Conservation (phyloP, 2,888 invertebrate genomes). For the Scaptodrosophila latifasciaeformis region DNA sequence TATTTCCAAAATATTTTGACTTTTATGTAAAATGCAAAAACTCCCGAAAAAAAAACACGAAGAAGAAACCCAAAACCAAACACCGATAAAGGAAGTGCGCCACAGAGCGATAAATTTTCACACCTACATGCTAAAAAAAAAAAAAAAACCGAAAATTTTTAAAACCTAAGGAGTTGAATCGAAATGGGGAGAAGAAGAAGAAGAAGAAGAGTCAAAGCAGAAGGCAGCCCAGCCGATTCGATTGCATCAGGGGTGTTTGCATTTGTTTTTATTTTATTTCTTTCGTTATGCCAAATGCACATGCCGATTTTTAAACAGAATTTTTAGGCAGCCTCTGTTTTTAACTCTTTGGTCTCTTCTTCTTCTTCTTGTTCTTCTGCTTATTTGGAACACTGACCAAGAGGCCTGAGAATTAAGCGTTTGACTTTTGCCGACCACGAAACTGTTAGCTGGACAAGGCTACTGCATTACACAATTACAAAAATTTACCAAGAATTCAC, state of each 20-base stretch:
- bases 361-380: constrained; percentile 49
- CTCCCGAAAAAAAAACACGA: constrained; percentile 3
- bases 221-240: constrained; percentile 12
- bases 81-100: constrained; percentile 62
- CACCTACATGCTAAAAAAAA: constrained; percentile 70
- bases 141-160: constrained; percentile 34
- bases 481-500: constrained; percentile 56
- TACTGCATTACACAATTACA: constrained; percentile 61
- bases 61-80: constrained; percentile 6
- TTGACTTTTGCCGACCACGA: constrained; percentile 55
- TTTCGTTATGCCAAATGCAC: constrained; percentile 31
- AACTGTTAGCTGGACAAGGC: constrained; percentile 22
- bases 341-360: constrained; percentile 31
- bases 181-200: constrained; percentile 19
- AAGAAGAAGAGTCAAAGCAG: neutral
- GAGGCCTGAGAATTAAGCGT: constrained; percentile 28
- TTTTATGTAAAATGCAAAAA: constrained; percentile 39
- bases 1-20: constrained; percentile 48
- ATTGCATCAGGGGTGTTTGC: constrained; percentile 35
- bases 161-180: constrained; percentile 18
- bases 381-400: too few relatives aligned
- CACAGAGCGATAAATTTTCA: constrained; percentile 56
- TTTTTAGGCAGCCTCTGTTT: constrained; percentile 8
- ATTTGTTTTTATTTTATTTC: constrained; percentile 36
- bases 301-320: constrained; percentile 32